Conservation (phyloP, 2,113 vertebrate species). For the Ailurus styani region DNA sequence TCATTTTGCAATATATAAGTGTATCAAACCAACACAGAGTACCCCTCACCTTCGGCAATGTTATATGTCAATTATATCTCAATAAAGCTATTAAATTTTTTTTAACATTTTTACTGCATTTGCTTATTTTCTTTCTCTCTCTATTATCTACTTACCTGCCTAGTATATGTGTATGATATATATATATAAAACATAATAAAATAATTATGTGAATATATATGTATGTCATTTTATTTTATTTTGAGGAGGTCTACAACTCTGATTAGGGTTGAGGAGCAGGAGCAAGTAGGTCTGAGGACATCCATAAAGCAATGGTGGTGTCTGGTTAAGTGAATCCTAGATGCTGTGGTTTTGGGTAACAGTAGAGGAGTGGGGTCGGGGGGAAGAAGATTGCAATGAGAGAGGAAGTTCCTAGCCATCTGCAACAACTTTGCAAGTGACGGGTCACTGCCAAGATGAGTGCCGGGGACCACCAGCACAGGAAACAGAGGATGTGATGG, state of each 20-base stretch:
- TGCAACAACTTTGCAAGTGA: background rate
- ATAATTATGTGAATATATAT: too few species aligned
- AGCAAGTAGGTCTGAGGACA: background rate
- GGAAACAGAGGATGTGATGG: background rate
- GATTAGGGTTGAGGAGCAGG: background rate
- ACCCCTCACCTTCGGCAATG: background rate
- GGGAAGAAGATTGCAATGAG: background rate
- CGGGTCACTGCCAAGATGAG: background rate
- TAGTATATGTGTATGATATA: background rate
- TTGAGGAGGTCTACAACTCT: background rate
- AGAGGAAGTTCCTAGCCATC: background rate
- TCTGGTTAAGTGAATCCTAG: background rate
- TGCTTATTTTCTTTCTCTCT: background rate
- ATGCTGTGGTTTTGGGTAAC: background rate
- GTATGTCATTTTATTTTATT: background rate
- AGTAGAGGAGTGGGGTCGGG: background rate
- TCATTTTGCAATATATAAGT: background rate
- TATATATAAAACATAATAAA: background rate
- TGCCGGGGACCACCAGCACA: background rate
- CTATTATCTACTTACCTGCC: background rate
- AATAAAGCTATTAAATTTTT: background rate
- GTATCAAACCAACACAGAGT: background rate
- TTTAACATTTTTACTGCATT: background rate
- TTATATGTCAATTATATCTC: background rate
- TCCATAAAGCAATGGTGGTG: background rate